Percentiles rank a stretch among this genome's conserved stretches.
phyloP scores from a whole-genome alignment of 1,140 invertebrate genomes.

The Apis mellifera region DNA sequence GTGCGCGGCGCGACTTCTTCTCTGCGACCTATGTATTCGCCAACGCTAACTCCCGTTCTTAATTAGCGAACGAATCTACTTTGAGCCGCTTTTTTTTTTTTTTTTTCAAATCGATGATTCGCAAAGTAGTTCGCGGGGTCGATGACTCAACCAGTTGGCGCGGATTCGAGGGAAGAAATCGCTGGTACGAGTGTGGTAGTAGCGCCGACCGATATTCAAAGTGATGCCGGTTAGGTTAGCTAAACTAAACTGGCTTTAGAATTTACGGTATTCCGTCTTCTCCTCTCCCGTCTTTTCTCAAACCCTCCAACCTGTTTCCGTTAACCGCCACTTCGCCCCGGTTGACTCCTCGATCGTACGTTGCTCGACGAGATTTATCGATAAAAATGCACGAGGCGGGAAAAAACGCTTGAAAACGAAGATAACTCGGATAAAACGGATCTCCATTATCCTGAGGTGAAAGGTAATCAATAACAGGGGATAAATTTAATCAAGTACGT shows the following conservation, averaged over 20 bases:
- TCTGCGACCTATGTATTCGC: not conserved
- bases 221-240: not conserved
- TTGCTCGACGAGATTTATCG: not conserved
- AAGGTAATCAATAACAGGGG: not conserved
- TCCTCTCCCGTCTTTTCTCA: not conserved
- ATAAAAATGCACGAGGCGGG: not conserved
- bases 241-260: constrained; percentile 33
- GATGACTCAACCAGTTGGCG: constrained; percentile 41
- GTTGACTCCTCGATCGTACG: not conserved
- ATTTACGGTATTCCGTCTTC: constrained; percentile 19
- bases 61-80: constrained; percentile 61
- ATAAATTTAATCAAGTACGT: constrained; percentile 54
- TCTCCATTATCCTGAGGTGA: too few species aligned
- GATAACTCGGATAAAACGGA: not conserved
- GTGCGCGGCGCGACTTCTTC: not conserved
- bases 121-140: constrained; percentile 55
- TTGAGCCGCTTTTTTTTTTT: constrained; percentile 26
- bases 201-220: constrained; percentile 51
- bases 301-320: too few species aligned
- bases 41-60: constrained; percentile 33
- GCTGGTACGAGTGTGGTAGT: constrained; percentile 42
- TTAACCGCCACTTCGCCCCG: not conserved
- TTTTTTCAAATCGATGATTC: constrained; percentile 54
- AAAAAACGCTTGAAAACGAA: constrained; percentile 26
- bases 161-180: constrained; percentile 44